Evolutionary conservation across 2,888 invertebrate genomes (phyloP), one percentile per base, ranked within the genome.

Genomic region (Digitonthophagus gazella): DNA sequence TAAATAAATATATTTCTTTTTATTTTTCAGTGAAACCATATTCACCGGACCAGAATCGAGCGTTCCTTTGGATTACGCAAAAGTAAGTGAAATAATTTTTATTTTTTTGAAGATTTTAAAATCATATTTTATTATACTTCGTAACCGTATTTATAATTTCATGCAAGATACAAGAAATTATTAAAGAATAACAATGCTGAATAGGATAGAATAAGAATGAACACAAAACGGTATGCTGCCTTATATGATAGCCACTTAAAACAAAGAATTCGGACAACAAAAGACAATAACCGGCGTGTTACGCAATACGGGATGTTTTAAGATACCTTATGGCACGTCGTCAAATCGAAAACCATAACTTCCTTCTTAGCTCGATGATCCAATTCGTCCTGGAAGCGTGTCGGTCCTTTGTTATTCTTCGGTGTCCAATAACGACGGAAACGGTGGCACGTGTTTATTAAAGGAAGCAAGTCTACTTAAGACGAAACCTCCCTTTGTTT

Each of bases 11-110:
- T n/a, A n/a, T n/a, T n/a, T n/a, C 71, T 71, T 75, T 73, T 71
- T 80, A 83, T 84, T 82, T 88, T 88, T 67, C 86, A 88, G 88
- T 77, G 88, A 88, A 83, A 88, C 87, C 55, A 82, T 88, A 74
- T 88, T 88, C 81, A 88, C 88, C 57, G 88, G 88, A 78, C 87
- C 88, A n/a, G 87, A 87, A 74, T 86, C 84, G 76, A 86, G 86
- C 65, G 86, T 87, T 14, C 87, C 88, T 0, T 83, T 88, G 55
- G 88, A 88, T 77, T 88, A 88, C 86, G 87, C 88, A 0, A 88
- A 88, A 87, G 88, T 88, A 83, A 83, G 82, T 22, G 22, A 44
- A 8, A 44, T 44, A 44, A 44, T 44, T 22, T 22, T 22, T 22
- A 22, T 4, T 22, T n/a, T n/a, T n/a, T n/a, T n/a, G n/a, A n/a